Conservation (phyloP, 2,888 invertebrate species). For the Sminthurinus aureus region DNA sequence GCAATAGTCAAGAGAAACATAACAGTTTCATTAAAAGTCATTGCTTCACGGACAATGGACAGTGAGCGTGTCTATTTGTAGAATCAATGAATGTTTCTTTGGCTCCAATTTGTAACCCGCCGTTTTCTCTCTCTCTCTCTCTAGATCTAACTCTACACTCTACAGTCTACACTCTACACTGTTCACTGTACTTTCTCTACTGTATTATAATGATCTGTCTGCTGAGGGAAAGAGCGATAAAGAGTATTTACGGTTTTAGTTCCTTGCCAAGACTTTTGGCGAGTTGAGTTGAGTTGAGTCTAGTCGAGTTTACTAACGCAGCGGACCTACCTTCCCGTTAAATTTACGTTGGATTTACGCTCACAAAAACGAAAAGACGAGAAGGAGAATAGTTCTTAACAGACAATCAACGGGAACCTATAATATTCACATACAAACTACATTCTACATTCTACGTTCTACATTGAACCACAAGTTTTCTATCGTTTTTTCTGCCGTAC, state of each 20-base stretch:
- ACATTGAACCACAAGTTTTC: no score
- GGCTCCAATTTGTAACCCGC: constrained; percentile 38
- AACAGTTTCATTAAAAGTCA: constrained; percentile 42
- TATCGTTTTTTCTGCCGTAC: no score
- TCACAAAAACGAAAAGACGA: background rate
- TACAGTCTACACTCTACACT: no score
- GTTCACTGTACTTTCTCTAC: no score
- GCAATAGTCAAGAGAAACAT: constrained; percentile 19
- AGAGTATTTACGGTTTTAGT: constrained; percentile 40
- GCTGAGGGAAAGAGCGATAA: constrained; percentile 40
- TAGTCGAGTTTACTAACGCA: constrained; percentile 20
- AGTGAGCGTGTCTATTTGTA: constrained; percentile 36
- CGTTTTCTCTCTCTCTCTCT: constrained; percentile 9
- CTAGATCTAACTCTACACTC: background rate
- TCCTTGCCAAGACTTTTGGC: constrained; percentile 36
- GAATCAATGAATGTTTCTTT: constrained; percentile 41
- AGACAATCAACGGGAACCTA: no score
- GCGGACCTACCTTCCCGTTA: constrained; percentile 37
- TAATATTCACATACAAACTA: no score
- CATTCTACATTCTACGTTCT: no score
- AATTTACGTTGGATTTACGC: constrained; percentile 34
- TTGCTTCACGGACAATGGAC: constrained; percentile 40
- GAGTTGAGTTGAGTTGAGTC: background rate
- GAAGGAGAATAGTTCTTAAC: no score
- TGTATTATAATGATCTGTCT: constrained; percentile 39